These are phyloP conservation scores for Molorchus minor DNA, from an alignment of 2,888 invertebrate genomes.

Conservation along the genomic window DNA sequence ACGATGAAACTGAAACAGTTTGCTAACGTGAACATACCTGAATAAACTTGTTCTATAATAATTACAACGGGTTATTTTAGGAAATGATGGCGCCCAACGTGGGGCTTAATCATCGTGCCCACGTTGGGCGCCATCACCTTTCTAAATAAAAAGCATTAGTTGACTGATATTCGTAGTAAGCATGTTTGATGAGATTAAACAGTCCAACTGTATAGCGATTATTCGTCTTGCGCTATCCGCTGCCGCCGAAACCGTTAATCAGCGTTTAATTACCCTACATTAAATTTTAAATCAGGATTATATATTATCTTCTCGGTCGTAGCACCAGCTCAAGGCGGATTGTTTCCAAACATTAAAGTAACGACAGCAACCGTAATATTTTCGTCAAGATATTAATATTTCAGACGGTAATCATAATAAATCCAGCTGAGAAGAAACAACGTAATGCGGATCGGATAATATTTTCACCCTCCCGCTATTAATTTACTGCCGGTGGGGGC, in stretches of 20 bases:
- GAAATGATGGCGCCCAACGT: no score
- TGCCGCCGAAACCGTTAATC: background rate
- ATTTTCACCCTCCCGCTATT: slow-evolving; percentile 9
- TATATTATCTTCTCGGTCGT: slow-evolving; percentile 9
- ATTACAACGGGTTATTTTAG: no score
- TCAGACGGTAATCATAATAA: slow-evolving; percentile 31
- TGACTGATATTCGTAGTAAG: no score
- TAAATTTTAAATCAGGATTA: slow-evolving; percentile 16
- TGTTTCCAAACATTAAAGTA: slow-evolving; percentile 19
- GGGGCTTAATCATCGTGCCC: no score
- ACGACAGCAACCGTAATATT: slow-evolving; percentile 23
- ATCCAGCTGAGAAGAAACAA: slow-evolving; percentile 25
- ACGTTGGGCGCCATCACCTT: no score
- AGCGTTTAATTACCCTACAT: slow-evolving; percentile 10
- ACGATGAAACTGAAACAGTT: no score
- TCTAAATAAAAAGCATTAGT: no score
- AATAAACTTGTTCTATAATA: no score
- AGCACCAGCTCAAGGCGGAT: background rate
- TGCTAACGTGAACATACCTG: no score
- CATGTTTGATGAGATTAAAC: no score
- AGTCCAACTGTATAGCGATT: no score
- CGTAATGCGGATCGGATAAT: slow-evolving; percentile 27
- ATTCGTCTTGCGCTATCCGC: background rate
- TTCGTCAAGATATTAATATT: slow-evolving; percentile 22
- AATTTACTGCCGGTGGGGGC: slow-evolving; percentile 10